phyloP scores from a whole-genome alignment of 2,888 invertebrate species.

The Electrophaes corylata region DNA sequence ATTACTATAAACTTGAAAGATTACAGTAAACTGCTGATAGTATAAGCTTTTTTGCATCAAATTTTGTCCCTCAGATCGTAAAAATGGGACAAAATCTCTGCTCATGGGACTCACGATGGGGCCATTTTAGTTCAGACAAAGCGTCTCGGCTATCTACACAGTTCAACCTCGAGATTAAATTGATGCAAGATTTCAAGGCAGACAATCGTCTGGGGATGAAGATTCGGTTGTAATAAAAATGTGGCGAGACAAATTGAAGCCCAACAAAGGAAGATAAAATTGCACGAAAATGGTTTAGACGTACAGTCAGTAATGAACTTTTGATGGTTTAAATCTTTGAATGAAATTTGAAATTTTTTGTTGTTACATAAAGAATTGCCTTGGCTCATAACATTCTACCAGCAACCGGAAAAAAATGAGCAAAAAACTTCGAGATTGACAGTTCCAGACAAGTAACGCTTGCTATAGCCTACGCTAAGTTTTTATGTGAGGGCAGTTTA shows the following conservation, averaged over 20 bases:
- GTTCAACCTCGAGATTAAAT: conserved; percentile 19
- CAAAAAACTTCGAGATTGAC: no score
- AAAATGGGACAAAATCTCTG: neutral
- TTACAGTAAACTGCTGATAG: conserved; percentile 16
- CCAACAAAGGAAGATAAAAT: conserved; percentile 15
- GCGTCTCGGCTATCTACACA: conserved; percentile 5
- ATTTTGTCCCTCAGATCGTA: neutral
- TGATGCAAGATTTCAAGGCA: conserved; percentile 15
- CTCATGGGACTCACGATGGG: conserved; percentile 7
- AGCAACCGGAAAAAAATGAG: no score
- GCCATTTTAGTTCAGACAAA: conserved; percentile 16
- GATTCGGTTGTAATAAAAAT: conserved; percentile 25
- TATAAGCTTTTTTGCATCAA: neutral
- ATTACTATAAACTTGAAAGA: conserved; percentile 2
- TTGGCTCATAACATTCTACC: no score
- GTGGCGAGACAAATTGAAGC: conserved; percentile 13
- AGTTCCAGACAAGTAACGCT: no score
- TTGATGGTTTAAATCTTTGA: no score
- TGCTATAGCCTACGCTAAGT: no score
- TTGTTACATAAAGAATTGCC: no score
- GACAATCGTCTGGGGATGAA: conserved; percentile 24
- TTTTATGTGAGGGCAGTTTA: no score
- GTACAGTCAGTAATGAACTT: no score
- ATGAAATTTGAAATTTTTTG: no score
- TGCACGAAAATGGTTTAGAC: conserved; percentile 1